Base-by-base conservation (phyloP, 2,888 invertebrate species). In the Lepidocyrtoides sp. region DNA sequence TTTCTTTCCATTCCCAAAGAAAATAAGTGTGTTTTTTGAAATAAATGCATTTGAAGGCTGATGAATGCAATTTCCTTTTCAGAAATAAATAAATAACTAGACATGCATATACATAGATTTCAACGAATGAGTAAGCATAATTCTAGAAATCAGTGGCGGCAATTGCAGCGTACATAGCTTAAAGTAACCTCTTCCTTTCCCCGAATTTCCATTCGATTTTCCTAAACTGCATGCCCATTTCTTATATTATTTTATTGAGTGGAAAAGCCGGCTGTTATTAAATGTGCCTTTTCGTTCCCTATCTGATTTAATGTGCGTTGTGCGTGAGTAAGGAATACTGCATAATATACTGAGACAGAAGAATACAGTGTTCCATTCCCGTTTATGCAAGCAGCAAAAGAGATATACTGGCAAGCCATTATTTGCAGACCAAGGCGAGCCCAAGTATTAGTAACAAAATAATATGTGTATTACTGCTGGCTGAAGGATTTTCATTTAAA, bases 241-340 rank as follows among this genome's bases (percentile, higher is more conserved):
- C 26, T 26, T 44, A 48, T 48, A 75, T 75, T 60, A 63, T 41
- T 82, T 82, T 82, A 82, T 82, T 82, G 82, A 82, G 60, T 60
- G 82, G 60, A 82, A 82, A 82, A 82, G 41, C 75, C 75, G 20
- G 63, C 12, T 29, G 63, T 26, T 63, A 63, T 63, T 63, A 72
- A 72, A 72, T 72, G 69, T n/a, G 66, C 66, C 32, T 72, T 72
- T 36, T 41, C 4, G 75, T 5, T 75, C 75, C 10, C 48, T 48
- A 12, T 48, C 41, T 82, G 79, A 79, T 79, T 51, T 54, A 54
- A 79, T 51, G 79, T 79, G 63, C 23, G 23, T 36, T 32, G 23
- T 60, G 82, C 82, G 44, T 82, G 82, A 41, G 63, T n/a, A 10
- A 41, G 7, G 41, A 41, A 10, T 7, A 23, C 32, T 23, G 60